Percentiles rank a stretch among this genome's conserved stretches.
Evolutionary conservation across 2,797 vertebrate species (phyloP).

Genomic region (Chelon labrosus): DNA sequence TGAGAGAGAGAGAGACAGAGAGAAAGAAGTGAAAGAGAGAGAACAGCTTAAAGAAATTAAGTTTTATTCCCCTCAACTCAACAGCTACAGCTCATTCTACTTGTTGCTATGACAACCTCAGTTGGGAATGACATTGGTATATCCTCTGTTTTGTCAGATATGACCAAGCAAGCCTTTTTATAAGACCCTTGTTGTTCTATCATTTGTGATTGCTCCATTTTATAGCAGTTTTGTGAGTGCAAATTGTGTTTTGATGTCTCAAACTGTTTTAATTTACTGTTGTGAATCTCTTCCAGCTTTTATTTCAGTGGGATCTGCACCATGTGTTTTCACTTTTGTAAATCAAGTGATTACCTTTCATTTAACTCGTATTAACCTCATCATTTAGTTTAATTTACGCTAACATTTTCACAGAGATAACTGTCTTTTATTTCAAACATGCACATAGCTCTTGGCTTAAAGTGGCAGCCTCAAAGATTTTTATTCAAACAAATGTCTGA

Average conservation of each 20-base stretch:
- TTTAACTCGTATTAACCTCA: too few relatives aligned
- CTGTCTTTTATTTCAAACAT: too few relatives aligned
- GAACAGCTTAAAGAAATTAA: not conserved
- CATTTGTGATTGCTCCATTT: not conserved
- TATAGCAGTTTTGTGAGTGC: not conserved
- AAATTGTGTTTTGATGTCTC: not conserved
- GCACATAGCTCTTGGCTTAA: too few relatives aligned
- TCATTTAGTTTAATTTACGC: too few relatives aligned
- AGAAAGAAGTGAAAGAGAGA: not conserved
- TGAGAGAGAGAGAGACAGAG: conserved; percentile 4
- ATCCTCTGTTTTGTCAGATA: not conserved
- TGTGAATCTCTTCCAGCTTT: too few relatives aligned
- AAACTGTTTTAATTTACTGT: not conserved
- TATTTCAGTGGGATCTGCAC: not conserved
- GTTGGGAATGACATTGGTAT: not conserved
- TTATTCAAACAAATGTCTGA: too few relatives aligned
- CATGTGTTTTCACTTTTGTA: not conserved
- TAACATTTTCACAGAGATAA: too few relatives aligned
- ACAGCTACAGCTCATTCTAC: not conserved
- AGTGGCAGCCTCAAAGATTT: too few relatives aligned
- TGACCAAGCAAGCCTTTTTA: not conserved
- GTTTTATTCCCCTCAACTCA: not conserved
- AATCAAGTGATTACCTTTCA: not conserved
- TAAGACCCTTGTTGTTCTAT: not conserved
- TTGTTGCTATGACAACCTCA: conserved; percentile 3